Evolutionary conservation across 2,888 invertebrate species (phyloP), one percentile per base, ranked within the genome.

Genomic region (Troglohyphantes excavatus): DNA sequence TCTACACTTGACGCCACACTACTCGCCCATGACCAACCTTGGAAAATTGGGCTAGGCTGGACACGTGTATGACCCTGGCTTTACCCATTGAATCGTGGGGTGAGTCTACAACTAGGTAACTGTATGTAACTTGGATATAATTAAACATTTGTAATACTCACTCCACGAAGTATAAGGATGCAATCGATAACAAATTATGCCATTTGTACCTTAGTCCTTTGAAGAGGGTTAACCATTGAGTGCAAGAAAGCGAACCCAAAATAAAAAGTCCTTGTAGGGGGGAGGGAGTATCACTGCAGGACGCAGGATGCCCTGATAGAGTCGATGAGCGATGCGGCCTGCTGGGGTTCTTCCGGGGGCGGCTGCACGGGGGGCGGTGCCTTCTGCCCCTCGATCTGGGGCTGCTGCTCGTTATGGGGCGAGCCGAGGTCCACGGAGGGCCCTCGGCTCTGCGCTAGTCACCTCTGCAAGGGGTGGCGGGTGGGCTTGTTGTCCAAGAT

Each of bases 401-500:
- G 39, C 39, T 70, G 68, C 61, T 63, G 68, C 21, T 75, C 67
- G 17, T 61, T 23, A 27, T 39, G 29, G 68, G 84, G 90, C 68
- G 90, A 90, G 90, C 90, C 90, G 90, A 81, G 90, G 59, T 78
- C 81, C 82, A 68, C 65, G 43, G 85, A 83, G 0, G 90, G 79
- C 17, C 86, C 91, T 65, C 91, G 88, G 39, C 87, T 82, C 88
- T 83, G 79, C 85, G 23, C 85, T 73, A 89, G 91, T 91, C 91
- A 91, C 91, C 91, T 91, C 33, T 84, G 88, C 85, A 85, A 26
- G 19, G 84, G 88, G n/a, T 88, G 91, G 0, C 91, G 53, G 19
- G 83, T 95, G 91, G 98, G 98, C 94, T 97, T 98, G 95, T 98
- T 99, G 92, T 97, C 97, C 92, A 99, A 95, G 92, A 98, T 96